Evolutionary conservation across 1,140 invertebrate species (phyloP).

Genomic region (Delia radicum): DNA sequence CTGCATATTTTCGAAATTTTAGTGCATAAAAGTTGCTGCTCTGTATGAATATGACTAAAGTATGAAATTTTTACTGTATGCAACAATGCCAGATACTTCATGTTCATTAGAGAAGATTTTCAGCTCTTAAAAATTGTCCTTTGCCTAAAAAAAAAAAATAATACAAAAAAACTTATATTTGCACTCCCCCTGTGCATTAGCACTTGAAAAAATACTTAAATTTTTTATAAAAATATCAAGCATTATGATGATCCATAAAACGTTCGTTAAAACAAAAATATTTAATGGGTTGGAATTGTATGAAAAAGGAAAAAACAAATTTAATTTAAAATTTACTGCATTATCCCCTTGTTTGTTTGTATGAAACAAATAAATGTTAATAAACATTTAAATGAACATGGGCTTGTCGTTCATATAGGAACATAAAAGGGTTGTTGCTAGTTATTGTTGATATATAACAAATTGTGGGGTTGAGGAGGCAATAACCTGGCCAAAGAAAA

Average conservation of each 20-base stretch:
- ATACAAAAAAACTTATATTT: too few relatives aligned
- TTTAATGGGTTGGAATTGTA: too few relatives aligned
- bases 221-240: background rate
- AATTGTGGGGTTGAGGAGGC: background rate
- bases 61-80: background rate
- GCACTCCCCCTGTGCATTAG: background rate
- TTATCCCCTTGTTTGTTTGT: slow-evolving; percentile 1
- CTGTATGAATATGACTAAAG: too few relatives aligned
- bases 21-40: too few relatives aligned
- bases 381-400: background rate
- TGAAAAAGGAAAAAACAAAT: too few relatives aligned
- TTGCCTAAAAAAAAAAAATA: background rate
- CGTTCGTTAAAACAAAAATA: background rate
- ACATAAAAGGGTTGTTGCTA: background rate
- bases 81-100: background rate
- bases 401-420: background rate
- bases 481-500: background rate
- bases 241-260: background rate
- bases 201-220: background rate
- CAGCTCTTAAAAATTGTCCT: background rate
- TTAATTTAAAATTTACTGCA: background rate
- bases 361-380: background rate
- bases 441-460: background rate
- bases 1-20: too few relatives aligned
- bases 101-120: background rate